Percentiles rank a stretch among this genome's conserved stretches.
phyloP scores from a whole-genome alignment of 1,140 invertebrate genomes.

The Lasaia peninsularis region DNA sequence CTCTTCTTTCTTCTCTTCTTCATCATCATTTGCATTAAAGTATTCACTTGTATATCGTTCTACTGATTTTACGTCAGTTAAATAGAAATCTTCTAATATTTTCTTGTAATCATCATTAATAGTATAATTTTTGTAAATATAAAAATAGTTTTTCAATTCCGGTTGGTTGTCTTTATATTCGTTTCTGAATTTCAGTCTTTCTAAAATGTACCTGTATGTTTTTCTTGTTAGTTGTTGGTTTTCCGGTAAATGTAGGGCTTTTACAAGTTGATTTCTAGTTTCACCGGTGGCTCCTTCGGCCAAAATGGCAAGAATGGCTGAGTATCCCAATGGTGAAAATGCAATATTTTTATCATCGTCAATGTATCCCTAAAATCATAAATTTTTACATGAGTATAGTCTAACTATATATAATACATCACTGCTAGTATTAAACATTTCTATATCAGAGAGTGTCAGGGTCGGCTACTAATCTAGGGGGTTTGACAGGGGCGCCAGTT shows the following conservation, averaged over 20 bases:
- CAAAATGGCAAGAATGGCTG: slow-evolving; percentile 78
- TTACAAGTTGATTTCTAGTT: slow-evolving; percentile 77
- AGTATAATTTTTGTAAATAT: slow-evolving; percentile 81
- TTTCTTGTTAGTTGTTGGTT: slow-evolving; percentile 67
- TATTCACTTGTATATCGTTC: slow-evolving; percentile 63
- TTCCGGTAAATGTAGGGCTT: slow-evolving; percentile 77
- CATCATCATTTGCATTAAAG: slow-evolving; percentile 44
- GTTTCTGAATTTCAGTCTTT: slow-evolving; percentile 74
- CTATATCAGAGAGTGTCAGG: too few relatives aligned
- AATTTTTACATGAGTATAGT: slow-evolving; percentile 1
- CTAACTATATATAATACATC: too few relatives aligned
- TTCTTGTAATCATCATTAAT: slow-evolving; percentile 79
- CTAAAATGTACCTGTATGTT: slow-evolving; percentile 72
- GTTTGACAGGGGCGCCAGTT: too few relatives aligned
- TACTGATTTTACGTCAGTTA: slow-evolving; percentile 79
- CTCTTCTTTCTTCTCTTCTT: slow-evolving; percentile 40
- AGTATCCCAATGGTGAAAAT: slow-evolving; percentile 81
- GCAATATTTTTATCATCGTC: slow-evolving; percentile 79
- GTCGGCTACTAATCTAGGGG: too few relatives aligned
- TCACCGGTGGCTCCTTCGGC: slow-evolving; percentile 79
- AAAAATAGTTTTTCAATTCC: slow-evolving; percentile 81
- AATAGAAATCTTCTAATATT: slow-evolving; percentile 78
- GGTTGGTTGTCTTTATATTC: slow-evolving; percentile 76
- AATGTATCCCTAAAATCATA: slow-evolving; percentile 68
- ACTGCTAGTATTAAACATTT: too few relatives aligned